Evolutionary conservation across 2,113 vertebrate species (phyloP).

Genomic region (Hemiscyllium ocellatum): DNA sequence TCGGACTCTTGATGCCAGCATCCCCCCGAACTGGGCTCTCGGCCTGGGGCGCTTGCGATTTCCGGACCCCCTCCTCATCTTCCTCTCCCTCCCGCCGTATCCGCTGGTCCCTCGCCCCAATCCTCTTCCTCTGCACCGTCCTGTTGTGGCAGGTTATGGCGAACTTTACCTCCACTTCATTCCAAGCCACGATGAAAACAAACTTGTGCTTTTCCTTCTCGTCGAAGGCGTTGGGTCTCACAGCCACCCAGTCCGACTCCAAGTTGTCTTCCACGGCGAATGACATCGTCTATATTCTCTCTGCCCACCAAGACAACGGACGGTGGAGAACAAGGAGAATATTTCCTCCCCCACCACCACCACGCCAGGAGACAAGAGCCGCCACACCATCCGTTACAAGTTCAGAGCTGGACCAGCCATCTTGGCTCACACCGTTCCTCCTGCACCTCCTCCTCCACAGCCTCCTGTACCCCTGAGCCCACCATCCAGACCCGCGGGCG

Average conservation of each 20-base stretch:
- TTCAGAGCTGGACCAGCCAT: conserved; percentile 40
- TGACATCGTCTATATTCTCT: conserved; percentile 61
- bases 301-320: conserved; percentile 35
- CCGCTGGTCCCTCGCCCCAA: conserved; percentile 59
- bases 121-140: conserved; percentile 76
- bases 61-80: not conserved
- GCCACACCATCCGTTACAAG: conserved; percentile 31
- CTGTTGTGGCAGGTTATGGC: conserved; percentile 94
- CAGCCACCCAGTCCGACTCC: conserved; percentile 90
- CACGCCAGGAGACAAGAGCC: not conserved
- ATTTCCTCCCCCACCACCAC: no score
- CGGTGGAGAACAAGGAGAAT: not conserved
- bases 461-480: not conserved
- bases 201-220: conserved; percentile 89
- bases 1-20: not conserved
- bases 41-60: not conserved
- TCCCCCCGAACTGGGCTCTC: not conserved
- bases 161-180: conserved; percentile 90
- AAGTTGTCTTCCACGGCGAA: conserved; percentile 81
- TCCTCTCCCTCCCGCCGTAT: not conserved
- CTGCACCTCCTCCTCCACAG: not conserved
- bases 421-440: conserved; percentile 17
- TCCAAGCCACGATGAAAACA: conserved; percentile 96
- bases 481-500: conserved; percentile 34
- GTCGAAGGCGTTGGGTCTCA: conserved; percentile 82